Evolutionary conservation across 1,140 invertebrate genomes (phyloP), one percentile per base, ranked within the genome.

Genomic region (Hormaphis cornu): DNA sequence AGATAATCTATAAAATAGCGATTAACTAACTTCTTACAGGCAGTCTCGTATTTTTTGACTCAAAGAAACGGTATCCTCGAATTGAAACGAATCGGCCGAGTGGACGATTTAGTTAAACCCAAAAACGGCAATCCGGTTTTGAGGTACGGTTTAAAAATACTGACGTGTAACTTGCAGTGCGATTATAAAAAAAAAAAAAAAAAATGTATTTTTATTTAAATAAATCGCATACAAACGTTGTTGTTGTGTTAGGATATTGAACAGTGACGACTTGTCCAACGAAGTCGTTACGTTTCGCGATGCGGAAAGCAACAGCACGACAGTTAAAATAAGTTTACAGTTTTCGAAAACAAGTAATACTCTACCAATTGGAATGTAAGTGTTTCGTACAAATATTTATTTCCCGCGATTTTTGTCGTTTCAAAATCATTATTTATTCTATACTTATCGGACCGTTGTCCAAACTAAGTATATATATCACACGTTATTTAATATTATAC

Each of bases 31-130:
- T n/a, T n/a, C n/a, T 48, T 66, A 48, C 28, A 66, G 61, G 14
- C 1, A 24, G 22, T 10, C 7, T 48, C 44, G 9, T 66, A 66
- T 46, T 66, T 66, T 66, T 66, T 66, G 24, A 66, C 42, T 50
- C 28, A 10, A 1, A 1, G 2, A 9, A 14, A 46, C 4, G 44
- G 50, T 33, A 66, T 33, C 20, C 42, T 50, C 35, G 26, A 66
- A 22, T 35, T 66, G 24, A 33, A 24, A 33, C 28, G 26, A 46
- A 33, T 66, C 35, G 28, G 12, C 24, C 22, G 22, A 22, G 0
- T 30, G 3, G 42, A 63, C 30, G n/a, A 33, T 14, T 10, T 66
- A 12, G 1, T 7, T 33, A 66, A 50, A 66, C 40, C 26, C 22
- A 66, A 66, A 20, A 66, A 50, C 16, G 61, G 40, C 4, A 48